phyloP scores from a whole-genome alignment of 2,888 invertebrate genomes.

The Drosophila subsilvestris region DNA sequence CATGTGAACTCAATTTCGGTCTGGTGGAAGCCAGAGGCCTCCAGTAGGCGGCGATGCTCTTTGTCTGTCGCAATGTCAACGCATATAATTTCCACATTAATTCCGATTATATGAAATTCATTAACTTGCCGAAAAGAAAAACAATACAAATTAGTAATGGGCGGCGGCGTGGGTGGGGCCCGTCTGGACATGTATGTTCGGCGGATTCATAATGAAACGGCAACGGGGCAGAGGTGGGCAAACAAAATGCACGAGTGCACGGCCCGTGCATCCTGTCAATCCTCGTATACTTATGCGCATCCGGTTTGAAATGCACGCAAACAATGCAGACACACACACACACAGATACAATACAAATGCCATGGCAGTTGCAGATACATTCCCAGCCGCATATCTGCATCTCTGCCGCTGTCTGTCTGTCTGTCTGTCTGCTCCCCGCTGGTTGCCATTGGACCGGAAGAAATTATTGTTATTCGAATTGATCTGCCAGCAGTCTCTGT shows the following conservation, averaged over 20 bases:
- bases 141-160: conserved; percentile 48
- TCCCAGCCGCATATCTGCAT: conserved; percentile 49
- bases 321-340: conserved; percentile 43
- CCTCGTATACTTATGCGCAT: conserved; percentile 74
- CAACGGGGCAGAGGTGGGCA: too few relatives aligned
- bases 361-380: conserved; percentile 57
- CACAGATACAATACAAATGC: conserved; percentile 19
- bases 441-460: conserved; percentile 74
- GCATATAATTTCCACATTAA: conserved; percentile 48
- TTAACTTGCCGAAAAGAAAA: conserved; percentile 44
- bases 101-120: conserved; percentile 47
- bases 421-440: conserved; percentile 5
- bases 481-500: conserved; percentile 65
- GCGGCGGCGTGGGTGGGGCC: conserved; percentile 12
- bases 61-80: conserved; percentile 14
- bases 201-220: conserved; percentile 27
- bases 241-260: conserved; percentile 64
- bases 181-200: conserved; percentile 19
- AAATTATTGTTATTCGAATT: conserved; percentile 80
- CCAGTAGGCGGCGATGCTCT: conserved; percentile 2
- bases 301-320: conserved; percentile 58
- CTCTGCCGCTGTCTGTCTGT: conserved; percentile 44
- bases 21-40: not conserved
- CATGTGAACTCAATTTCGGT: not conserved
- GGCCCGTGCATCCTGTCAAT: conserved; percentile 78